A percentile compares a stretch with the other conserved stretches of the same genome.
Conservation (phyloP, 2,797 vertebrate genomes). For the Cyclura pinguis region DNA sequence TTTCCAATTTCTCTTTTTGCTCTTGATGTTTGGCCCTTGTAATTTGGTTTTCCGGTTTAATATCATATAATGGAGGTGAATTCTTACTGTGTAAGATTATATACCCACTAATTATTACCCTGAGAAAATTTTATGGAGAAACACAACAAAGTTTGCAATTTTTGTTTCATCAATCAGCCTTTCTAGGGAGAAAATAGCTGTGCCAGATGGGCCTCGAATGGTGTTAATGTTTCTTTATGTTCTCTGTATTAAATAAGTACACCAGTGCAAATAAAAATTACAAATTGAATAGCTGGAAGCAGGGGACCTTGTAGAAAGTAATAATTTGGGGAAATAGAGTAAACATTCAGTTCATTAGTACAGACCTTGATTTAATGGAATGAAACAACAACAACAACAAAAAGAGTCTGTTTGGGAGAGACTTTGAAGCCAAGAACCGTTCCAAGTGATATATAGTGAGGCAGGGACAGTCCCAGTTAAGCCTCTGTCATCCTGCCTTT, state of each 20-base stretch:
- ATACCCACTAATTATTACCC: constrained; percentile 8
- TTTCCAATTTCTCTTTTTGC: neutral
- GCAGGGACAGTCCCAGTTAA: too few relatives aligned
- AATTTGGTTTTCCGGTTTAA: constrained; percentile 1
- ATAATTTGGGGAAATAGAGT: neutral
- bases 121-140: constrained; percentile 28
- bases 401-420: neutral
- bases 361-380: neutral
- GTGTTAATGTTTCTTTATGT: neutral
- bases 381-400: neutral
- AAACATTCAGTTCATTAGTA: neutral
- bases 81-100: constrained; percentile 19
- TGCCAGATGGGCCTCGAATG: neutral
- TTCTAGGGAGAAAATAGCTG: constrained; percentile 13
- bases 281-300: neutral
- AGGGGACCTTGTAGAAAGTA: constrained; percentile 13
- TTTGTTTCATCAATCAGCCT: constrained; percentile 17
- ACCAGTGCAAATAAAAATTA: constrained; percentile 18
- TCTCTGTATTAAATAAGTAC: neutral
- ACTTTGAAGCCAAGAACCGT: neutral
- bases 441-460: neutral
- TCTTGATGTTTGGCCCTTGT: neutral
- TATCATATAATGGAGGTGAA: neutral
- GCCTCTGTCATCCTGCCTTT: too few relatives aligned
- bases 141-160: neutral